Evolutionary conservation across 1,140 invertebrate species (phyloP).

Genomic region (Rhyacophila brunnea): DNA sequence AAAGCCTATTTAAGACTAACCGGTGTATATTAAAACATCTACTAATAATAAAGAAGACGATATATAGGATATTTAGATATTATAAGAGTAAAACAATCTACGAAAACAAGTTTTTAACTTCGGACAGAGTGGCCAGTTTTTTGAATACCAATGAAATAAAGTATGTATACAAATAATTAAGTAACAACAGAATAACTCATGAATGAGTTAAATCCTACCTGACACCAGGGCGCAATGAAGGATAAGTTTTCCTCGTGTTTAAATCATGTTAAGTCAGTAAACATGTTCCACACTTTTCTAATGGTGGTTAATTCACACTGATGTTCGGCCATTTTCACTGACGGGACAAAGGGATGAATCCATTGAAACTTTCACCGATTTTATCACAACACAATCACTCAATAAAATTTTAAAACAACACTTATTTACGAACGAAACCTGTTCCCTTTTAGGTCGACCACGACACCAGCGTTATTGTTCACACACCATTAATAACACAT

Average conservation of each 20-base stretch:
- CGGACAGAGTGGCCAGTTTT: neutral
- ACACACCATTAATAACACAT: slow-evolving; percentile 20
- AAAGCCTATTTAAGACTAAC: too few species aligned
- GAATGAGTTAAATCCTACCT: slow-evolving; percentile 12
- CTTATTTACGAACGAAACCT: slow-evolving; percentile 7
- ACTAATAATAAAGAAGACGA: neutral
- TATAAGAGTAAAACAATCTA: slow-evolving; percentile 1
- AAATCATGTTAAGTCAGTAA: slow-evolving; percentile 18
- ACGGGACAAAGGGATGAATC: slow-evolving; percentile 26
- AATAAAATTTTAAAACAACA: slow-evolving; percentile 10
- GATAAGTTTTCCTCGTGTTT: slow-evolving; percentile 10
- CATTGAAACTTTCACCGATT: slow-evolving; percentile 17
- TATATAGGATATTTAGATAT: neutral
- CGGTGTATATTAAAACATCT: neutral
- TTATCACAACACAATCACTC: slow-evolving; percentile 20
- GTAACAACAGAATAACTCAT: neutral
- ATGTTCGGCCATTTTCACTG: slow-evolving; percentile 27
- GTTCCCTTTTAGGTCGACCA: slow-evolving; percentile 12
- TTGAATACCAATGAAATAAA: slow-evolving; percentile 10
- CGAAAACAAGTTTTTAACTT: slow-evolving; percentile 24
- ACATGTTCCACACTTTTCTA: slow-evolving; percentile 24
- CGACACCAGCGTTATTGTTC: slow-evolving; percentile 11
- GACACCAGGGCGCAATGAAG: neutral
- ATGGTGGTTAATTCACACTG: slow-evolving; percentile 18
- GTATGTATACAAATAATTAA: slow-evolving; percentile 22